A percentile compares a stretch with the other conserved stretches of the same genome.
Evolutionary conservation across 2,113 vertebrate genomes (phyloP).

Genomic region (Ceyx melanurus): DNA sequence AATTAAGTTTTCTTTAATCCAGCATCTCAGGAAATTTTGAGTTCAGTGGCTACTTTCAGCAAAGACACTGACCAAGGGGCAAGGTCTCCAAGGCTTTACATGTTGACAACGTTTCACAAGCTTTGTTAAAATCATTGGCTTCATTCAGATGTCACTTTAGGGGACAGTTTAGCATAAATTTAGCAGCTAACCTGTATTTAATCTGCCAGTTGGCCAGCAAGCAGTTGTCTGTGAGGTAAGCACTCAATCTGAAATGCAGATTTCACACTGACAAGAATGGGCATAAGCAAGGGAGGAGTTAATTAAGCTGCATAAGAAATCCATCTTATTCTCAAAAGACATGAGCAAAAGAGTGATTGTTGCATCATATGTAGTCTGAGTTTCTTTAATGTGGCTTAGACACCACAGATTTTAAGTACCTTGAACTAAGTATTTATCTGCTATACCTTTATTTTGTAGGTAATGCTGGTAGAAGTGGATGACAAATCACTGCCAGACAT

Average conservation of each 20-base stretch:
- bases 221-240: background rate
- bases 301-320: background rate
- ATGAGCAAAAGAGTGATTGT: background rate
- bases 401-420: background rate
- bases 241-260: background rate
- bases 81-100: background rate
- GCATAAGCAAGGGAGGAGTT: background rate
- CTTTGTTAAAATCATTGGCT: background rate
- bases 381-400: background rate
- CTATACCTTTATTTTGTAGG: background rate
- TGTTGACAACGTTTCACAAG: background rate
- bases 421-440: background rate
- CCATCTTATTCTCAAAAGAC: background rate
- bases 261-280: background rate
- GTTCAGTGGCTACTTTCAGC: background rate
- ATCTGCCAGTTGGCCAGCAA: background rate
- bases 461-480: background rate
- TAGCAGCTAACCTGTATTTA: background rate
- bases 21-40: background rate
- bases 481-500: background rate
- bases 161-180: background rate
- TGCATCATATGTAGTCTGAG: rapidly evolving
- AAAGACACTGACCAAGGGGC: background rate
- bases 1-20: background rate
- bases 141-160: background rate